Evolutionary conservation across 2,797 vertebrate species (phyloP), one percentile per base, ranked within the genome.

Genomic region (Chelonia mydas): DNA sequence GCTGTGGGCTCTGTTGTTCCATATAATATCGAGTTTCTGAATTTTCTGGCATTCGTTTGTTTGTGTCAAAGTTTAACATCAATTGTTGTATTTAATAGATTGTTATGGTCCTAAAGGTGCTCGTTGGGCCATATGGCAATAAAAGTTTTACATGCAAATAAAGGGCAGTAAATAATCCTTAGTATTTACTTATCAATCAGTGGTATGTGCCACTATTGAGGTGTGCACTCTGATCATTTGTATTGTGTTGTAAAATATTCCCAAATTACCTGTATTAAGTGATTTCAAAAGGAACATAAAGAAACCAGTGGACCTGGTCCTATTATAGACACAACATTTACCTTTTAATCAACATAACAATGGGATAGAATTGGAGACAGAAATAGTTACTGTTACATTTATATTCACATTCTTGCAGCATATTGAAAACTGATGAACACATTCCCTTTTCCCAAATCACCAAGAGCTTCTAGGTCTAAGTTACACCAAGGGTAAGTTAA

Each of bases 341-440:
- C 19, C 31, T 82, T 37, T 61, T n/a, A 55, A 23, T 45, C 74
- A 50, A 61, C 5, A 12, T 54, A 6, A 33, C 15, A 8, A 16
- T 74, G 27, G 61, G 88, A 55, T 74, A n/a, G 37, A 81, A 1
- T n/a, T 55, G 3, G 83, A 72, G 59, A 61, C 50, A 83, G 78
- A 47, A 27, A 3, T 55, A 31, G 23, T n/a, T 61, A 28, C 74
- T 0, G 1, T 90, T 51, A 41, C 11, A 23, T 45, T 83, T 85
- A 81, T 9, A 41, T 31, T 61, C 8, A 8, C 33, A 16, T 92
- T 92, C 7, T 47, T 78, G 16, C 84, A 74, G 81, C 0, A 0
- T 49, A 13, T 11, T 85, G 81, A 27, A 3, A n/a, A 50, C 93
- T 78, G 21, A 77, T 90, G 59, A 77, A 80, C 57, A 51, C 21